Evolutionary conservation across 2,113 vertebrate genomes (phyloP), one percentile per base, ranked within the genome.

Genomic region (Corvus hawaiiensis): DNA sequence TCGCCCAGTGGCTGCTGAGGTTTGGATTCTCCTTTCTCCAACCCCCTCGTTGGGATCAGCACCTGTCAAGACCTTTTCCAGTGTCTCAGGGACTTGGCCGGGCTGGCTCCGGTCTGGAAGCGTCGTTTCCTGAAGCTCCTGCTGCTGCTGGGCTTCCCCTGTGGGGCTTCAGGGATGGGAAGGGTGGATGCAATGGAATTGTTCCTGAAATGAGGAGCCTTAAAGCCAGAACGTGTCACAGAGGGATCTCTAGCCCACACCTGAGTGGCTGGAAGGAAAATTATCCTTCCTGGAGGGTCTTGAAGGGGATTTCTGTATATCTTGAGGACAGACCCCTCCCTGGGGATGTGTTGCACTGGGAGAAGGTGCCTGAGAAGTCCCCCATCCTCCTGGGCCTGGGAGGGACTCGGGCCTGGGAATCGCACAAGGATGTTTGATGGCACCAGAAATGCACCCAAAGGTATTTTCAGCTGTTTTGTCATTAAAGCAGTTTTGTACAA

Each of bases 1-100:
- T 98, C 98, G 3, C 98, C 98, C 35, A 95, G 66, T 1, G 97
- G 98, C 13, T 99, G 99, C 98, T 98, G 96, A 98, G 69, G 33
- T 44, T 39, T 74, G 59, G 59, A 46, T 10, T 63, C 62, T 49
- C 43, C 75, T 11, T 37, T 33, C 75, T 44, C 32, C 72, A 49
- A 2, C 4, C 13, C 49, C 18, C 18, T 37, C 0, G 0, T 5
- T 27, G 84, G 48, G 30, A 46, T 66, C 32, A 3, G 33, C 2
- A 1, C 44, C 44, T 0, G 0, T 39, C 15, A 6, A 22, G 64
- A n/a, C 1, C 1, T 39, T 61, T 32, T 7, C 49, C 1, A 1
- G 32, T 23, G 13, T 78, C 93, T 91, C 93, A 88, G 93, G 94
- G 84, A 93, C 54, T 54, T 0, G 3, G 59, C 86, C 1, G 9